Conservation (phyloP, 2,888 invertebrate species). For the Eupithecia inturbata region DNA sequence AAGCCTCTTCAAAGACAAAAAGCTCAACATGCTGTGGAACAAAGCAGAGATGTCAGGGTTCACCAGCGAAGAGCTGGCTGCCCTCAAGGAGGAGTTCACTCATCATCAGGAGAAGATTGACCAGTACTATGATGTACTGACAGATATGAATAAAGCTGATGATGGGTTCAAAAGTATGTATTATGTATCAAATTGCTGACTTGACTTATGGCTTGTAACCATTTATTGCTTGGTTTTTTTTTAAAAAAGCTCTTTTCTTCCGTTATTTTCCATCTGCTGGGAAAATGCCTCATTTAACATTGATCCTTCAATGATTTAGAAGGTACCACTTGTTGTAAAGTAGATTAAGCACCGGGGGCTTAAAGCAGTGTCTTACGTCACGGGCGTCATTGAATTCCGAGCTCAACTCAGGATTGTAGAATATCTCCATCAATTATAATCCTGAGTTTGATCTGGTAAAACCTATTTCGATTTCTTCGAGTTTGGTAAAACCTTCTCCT, state of each 20-base stretch:
- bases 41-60: slow-evolving; percentile 96
- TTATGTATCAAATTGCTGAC: too few species aligned
- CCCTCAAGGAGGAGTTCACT: slow-evolving; percentile 93
- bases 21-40: slow-evolving; percentile 94
- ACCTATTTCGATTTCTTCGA: too few species aligned
- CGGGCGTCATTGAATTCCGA: too few species aligned
- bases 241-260: neutral
- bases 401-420: too few species aligned
- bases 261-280: neutral
- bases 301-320: neutral
- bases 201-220: too few species aligned
- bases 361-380: too few species aligned
- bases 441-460: too few species aligned
- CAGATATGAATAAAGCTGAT: slow-evolving; percentile 87
- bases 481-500: too few species aligned
- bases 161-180: slow-evolving; percentile 88
- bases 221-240: too few species aligned
- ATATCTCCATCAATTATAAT: too few species aligned
- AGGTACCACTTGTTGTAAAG: too few species aligned
- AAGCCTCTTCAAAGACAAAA: slow-evolving; percentile 94
- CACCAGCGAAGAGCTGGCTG: slow-evolving; percentile 90
- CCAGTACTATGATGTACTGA: slow-evolving; percentile 92
- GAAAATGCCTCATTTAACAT: neutral
- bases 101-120: slow-evolving; percentile 97
- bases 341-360: too few species aligned